Evolutionary conservation across 2,797 vertebrate genomes (phyloP).

Genomic region (Atherinosoma microstoma): DNA sequence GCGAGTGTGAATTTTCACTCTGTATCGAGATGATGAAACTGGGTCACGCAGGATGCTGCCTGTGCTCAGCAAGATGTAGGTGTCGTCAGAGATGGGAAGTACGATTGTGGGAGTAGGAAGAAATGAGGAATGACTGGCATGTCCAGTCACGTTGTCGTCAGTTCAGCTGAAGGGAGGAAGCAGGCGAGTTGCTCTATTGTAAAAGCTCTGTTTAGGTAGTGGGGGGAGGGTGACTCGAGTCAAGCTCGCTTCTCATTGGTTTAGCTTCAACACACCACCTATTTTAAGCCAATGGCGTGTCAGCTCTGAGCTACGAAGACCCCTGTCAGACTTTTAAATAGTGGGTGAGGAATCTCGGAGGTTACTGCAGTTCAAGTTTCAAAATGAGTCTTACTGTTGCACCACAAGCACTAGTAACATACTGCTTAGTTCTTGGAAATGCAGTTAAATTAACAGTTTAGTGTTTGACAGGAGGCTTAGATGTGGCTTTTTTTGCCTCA

Average conservation of each 20-base stretch:
- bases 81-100: constrained; percentile 1
- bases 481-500: not conserved
- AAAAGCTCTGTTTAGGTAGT: constrained; percentile 16
- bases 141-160: constrained; percentile 18
- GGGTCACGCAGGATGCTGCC: constrained; percentile 26
- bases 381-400: constrained; percentile 33
- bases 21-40: constrained; percentile 22
- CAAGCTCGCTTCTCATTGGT: constrained; percentile 67
- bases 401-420: not conserved
- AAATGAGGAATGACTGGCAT: constrained; percentile 46
- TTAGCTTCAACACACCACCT: constrained; percentile 83
- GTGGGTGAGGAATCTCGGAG: constrained; percentile 64
- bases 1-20: not conserved
- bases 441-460: not conserved
- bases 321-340: constrained; percentile 37
- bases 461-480: not conserved
- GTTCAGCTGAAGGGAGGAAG: constrained; percentile 7
- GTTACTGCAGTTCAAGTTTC: constrained; percentile 80
- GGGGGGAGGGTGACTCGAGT: constrained; percentile 46
- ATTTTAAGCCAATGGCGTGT: constrained; percentile 70
- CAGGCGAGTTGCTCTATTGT: constrained; percentile 11
- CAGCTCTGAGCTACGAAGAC: constrained; percentile 2
- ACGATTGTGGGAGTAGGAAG: not conserved
- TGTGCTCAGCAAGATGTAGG: not conserved
- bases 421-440: too few relatives aligned